phyloP scores from a whole-genome alignment of 37 sponge, comb jelly and placozoan species.

The Axinella damicornis region DNA sequence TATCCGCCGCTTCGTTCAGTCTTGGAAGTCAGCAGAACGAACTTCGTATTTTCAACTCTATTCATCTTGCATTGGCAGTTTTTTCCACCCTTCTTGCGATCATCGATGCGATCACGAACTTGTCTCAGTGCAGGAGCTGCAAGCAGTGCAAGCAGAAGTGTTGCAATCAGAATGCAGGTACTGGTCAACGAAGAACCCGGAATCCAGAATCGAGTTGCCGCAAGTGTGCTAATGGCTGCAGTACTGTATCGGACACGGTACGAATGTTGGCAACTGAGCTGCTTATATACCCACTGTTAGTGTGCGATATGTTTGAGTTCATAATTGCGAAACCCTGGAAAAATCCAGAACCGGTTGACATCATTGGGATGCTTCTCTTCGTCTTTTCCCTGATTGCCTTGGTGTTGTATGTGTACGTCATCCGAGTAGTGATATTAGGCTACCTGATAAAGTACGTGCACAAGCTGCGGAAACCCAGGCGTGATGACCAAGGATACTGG shows the following conservation, averaged over 20 bases:
- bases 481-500: too few species aligned
- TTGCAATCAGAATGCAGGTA: background rate
- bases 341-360: background rate
- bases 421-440: background rate
- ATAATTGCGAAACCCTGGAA: background rate
- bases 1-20: background rate
- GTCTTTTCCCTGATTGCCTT: background rate
- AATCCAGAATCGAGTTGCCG: too few species aligned
- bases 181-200: background rate
- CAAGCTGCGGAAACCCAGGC: background rate
- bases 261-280: background rate
- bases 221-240: background rate
- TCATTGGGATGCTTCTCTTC: background rate
- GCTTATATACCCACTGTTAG: background rate
- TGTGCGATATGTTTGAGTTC: slow-evolving; percentile 1
- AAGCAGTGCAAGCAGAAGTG: background rate
- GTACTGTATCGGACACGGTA: background rate
- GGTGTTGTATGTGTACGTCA: slow-evolving; percentile 8
- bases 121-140: background rate
- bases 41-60: background rate
- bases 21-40: background rate
- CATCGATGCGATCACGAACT: background rate
- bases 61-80: slow-evolving; percentile 6
- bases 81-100: background rate
- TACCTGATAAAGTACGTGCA: background rate